These are phyloP conservation scores for Sinelater perroti DNA, from an alignment of 2,888 invertebrate species.

Conservation along the genomic window DNA sequence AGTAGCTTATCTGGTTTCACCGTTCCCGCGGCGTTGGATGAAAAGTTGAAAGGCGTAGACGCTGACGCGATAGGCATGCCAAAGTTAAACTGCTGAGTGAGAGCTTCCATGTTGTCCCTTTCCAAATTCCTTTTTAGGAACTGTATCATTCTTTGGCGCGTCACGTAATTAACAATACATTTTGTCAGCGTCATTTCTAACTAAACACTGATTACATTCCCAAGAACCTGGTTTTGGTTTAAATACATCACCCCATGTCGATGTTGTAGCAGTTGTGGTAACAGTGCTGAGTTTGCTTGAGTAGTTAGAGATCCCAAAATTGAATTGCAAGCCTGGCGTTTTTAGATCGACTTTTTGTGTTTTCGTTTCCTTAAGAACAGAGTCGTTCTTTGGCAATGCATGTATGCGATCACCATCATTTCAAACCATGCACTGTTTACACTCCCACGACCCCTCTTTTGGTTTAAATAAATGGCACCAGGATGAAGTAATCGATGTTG, in stretches of 20 bases:
- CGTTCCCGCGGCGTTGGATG: constrained; percentile 43
- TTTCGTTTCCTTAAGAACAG: constrained; percentile 36
- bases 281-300: constrained; percentile 40
- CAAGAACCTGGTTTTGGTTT: constrained; percentile 66
- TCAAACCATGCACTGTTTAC: constrained; percentile 61
- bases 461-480: constrained; percentile 68
- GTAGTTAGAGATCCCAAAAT: constrained; percentile 44
- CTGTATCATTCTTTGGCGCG: constrained; percentile 58
- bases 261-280: constrained; percentile 2
- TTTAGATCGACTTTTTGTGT: constrained; percentile 44
- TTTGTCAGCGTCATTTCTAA: constrained; percentile 57
- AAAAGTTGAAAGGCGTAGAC: constrained; percentile 41
- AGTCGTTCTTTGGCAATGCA: constrained; percentile 64
- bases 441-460: constrained; percentile 64
- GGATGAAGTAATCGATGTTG: no score
- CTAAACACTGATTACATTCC: constrained; percentile 63
- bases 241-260: constrained; percentile 63
- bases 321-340: constrained; percentile 49
- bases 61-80: constrained; percentile 33
- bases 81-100: constrained; percentile 50
- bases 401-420: constrained; percentile 58
- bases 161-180: constrained; percentile 67
- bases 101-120: constrained; percentile 47
- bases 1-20: no score
- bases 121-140: constrained; percentile 43